These are phyloP conservation scores for Balaeniceps rex DNA, from an alignment of 2,113 vertebrate species.

Conservation along the genomic window DNA sequence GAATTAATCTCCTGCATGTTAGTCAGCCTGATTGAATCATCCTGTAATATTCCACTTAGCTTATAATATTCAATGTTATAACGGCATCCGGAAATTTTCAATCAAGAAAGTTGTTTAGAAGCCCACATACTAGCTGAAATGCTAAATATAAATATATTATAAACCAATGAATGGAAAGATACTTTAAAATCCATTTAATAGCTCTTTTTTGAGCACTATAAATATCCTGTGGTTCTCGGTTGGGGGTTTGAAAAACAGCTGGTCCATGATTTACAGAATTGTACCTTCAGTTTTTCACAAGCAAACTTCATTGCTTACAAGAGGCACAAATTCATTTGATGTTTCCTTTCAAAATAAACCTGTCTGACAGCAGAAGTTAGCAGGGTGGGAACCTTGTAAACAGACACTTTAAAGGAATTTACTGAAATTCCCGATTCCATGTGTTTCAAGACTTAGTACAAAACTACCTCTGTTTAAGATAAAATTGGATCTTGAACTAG, in stretches of 20 bases:
- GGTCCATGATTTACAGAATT: neutral
- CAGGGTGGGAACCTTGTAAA: neutral
- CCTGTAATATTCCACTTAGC: neutral
- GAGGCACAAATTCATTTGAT: neutral
- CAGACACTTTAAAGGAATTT: neutral
- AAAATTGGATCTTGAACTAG: neutral
- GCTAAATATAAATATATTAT: slow-evolving; percentile 20
- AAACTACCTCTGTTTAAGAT: neutral
- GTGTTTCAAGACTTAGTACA: neutral
- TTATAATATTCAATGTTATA: neutral
- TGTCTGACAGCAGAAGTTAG: neutral
- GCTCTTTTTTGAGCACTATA: neutral
- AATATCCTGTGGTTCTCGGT: neutral
- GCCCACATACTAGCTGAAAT: neutral
- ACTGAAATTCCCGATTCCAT: neutral
- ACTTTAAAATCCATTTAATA: neutral
- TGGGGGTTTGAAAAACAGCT: slow-evolving; percentile 3
- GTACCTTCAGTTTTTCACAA: neutral
- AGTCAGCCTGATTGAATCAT: neutral
- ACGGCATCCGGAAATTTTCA: neutral
- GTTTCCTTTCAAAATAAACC: slow-evolving; percentile 16
- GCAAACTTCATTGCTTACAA: neutral
- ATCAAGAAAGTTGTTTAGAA: slow-evolving; percentile 11
- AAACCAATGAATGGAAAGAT: neutral
- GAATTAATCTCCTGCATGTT: neutral